Evolutionary conservation across 2,888 invertebrate genomes (phyloP).

Genomic region (Selenia dentaria): DNA sequence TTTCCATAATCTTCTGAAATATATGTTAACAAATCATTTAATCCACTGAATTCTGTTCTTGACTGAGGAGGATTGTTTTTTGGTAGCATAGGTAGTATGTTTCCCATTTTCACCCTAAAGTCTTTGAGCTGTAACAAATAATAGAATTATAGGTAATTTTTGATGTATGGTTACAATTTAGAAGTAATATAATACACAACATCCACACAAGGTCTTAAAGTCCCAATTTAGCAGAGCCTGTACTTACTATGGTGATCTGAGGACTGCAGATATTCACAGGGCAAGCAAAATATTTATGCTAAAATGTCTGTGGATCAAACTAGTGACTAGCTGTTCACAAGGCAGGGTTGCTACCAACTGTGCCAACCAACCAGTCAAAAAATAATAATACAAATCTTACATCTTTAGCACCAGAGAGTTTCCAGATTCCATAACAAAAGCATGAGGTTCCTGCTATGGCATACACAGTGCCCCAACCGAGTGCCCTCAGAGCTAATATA

Average conservation of each 20-base stretch:
- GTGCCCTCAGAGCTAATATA: conserved; percentile 91
- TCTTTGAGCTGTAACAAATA: conserved; percentile 87
- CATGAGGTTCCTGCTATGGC: conserved; percentile 93
- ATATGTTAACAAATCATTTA: conserved; percentile 94
- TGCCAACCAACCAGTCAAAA: too few species aligned
- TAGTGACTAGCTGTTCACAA: too few species aligned
- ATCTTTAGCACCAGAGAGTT: conserved; percentile 93
- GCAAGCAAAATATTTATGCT: too few species aligned
- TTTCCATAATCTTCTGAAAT: conserved; percentile 85
- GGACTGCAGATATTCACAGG: too few species aligned
- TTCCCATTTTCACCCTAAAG: conserved; percentile 92
- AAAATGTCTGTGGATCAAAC: too few species aligned
- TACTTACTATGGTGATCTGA: too few species aligned
- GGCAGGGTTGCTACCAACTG: too few species aligned
- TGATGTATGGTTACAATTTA: not conserved
- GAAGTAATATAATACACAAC: too few species aligned
- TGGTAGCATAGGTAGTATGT: conserved; percentile 89
- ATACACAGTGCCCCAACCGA: conserved; percentile 95
- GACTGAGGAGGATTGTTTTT: conserved; percentile 92
- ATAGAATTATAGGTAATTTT: not conserved
- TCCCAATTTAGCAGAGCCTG: too few species aligned
- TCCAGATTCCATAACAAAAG: conserved; percentile 94
- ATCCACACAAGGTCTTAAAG: too few species aligned
- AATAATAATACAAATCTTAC: conserved; percentile 86
- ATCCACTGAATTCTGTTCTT: conserved; percentile 93